These are phyloP conservation scores for Drosophila prosaltans DNA, from an alignment of 1,140 invertebrate species.

Conservation along the genomic window DNA sequence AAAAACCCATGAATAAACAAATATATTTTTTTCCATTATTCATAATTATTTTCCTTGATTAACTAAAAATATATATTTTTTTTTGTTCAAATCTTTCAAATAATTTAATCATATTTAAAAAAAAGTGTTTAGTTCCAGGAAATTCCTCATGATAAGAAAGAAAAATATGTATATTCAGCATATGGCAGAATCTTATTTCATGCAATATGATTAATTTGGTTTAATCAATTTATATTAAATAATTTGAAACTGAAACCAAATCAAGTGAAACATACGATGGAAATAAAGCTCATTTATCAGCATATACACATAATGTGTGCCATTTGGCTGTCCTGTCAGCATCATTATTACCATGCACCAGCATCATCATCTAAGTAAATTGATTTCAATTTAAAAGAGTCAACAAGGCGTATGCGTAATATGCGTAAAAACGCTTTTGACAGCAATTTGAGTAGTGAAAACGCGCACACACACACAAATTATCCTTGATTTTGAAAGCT, in stretches of 20 bases:
- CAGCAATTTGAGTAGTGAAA: slow-evolving; percentile 28
- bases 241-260: slow-evolving; percentile 1
- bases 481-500: slow-evolving; percentile 16
- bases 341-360: not conserved
- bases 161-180: no score
- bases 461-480: slow-evolving; percentile 13
- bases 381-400: slow-evolving; percentile 25
- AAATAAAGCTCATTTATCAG: slow-evolving; percentile 34
- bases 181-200: not conserved
- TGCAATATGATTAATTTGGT: not conserved
- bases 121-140: no score
- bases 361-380: slow-evolving; percentile 3
- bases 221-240: slow-evolving; percentile 1
- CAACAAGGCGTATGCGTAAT: slow-evolving; percentile 53
- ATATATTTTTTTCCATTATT: no score
- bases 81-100: no score
- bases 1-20: no score
- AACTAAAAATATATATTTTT: no score
- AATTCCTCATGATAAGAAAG: no score
- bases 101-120: no score
- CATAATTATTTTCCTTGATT: no score
- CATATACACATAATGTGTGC: slow-evolving; percentile 14
- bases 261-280: slow-evolving; percentile 2
- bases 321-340: slow-evolving; percentile 15
- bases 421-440: slow-evolving; percentile 41